Evolutionary conservation across 2,888 invertebrate species (phyloP), one percentile per base, ranked within the genome.

Genomic region (Mylabris sibirica): DNA sequence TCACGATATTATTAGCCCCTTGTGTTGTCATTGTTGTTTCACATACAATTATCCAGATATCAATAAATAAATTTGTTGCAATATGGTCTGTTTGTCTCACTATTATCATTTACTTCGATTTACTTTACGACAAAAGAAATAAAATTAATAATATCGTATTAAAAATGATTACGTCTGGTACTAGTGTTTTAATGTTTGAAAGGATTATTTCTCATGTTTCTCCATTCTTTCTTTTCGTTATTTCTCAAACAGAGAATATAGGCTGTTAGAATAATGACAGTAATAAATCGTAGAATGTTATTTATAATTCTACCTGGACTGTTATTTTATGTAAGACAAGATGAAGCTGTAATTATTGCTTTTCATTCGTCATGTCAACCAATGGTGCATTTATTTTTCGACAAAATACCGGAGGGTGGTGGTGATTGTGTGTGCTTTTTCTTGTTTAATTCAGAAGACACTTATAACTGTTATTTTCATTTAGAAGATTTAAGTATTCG

Each of bases 231-330:
- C 12, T 12, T 9, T 38, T 38, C 38, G 11, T 44, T 44, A 17
- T 44, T 44, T 17, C 17, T 17, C 38, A 38, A 30, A 8, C 30
- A 30, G 30, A 38, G 20, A 49, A 49, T 49, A 49, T 49, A 49
- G 49, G 49, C 9, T 49, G 49, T 49, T 20, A 49, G 9, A 20
- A 9, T 49, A 20, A 49, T 49, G 20, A 49, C 20, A 49, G 49
- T 49, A 49, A 49, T 49, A 49, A 20, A 49, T 49, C 8, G 20
- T 49, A n/a, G 20, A 49, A 49, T 49, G 20, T 49, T 49, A 49
- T 49, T 49, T 49, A 49, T 49, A 49, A 49, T 49, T 49, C 49
- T 8, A 49, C 49, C 49, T 49, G 20, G 17, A n/a, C 5, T 49
- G 49, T 49, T 49, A 49, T 49, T 49, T 49, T 49, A 20, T 20